Evolutionary conservation across 1,140 invertebrate genomes (phyloP), one percentile per base, ranked within the genome.

Genomic region (Drosophila tani): DNA sequence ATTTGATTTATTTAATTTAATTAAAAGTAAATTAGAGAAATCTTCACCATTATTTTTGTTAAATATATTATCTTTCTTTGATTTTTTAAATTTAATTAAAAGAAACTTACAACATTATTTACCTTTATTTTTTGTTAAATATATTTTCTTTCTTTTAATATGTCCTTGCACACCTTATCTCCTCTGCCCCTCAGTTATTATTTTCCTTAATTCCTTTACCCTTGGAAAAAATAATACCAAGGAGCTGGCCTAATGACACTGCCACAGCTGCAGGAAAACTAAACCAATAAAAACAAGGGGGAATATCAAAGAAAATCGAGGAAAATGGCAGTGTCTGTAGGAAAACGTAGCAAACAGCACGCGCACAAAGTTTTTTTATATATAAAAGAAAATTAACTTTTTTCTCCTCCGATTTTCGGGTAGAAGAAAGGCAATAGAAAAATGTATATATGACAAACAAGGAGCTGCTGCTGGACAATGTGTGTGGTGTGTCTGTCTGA

Each of bases 341-440:
- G n/a, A 70, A 77, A 78, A 78, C 57, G 75, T 58, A 79, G 53
- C 75, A 79, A 77, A 77, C 76, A 79, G 75, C 76, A 79, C 76
- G 76, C 66, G 66, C 76, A 79, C 75, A 60, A 78, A 78, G 75
- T 79, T 79, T 71, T 73, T 71, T 65, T 71, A 65, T 59, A 65
- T 55, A 77, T 40, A 19, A 79, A 79, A 79, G 66, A 63, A 79
- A 79, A 79, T 79, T 79, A 79, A 79, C 58, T 78, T 79, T 78
- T 68, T 77, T 47, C 45, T 47, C 45, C 32, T 35, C 32, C 8
- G 32, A 35, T 43, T 32, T 67, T 17, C 11, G 19, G 47, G 49
- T 11, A 35, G 5, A 50, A 77, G 40, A 63, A 71, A 65, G 58
- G 57, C 75, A 51, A 77, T 78, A 78, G 74, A 78, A 56, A 69